Percentiles rank a stretch among this genome's conserved stretches.
These are phyloP conservation scores for Drosophila elegans DNA, from an alignment of 1,140 invertebrate genomes.

Conservation along the genomic window DNA sequence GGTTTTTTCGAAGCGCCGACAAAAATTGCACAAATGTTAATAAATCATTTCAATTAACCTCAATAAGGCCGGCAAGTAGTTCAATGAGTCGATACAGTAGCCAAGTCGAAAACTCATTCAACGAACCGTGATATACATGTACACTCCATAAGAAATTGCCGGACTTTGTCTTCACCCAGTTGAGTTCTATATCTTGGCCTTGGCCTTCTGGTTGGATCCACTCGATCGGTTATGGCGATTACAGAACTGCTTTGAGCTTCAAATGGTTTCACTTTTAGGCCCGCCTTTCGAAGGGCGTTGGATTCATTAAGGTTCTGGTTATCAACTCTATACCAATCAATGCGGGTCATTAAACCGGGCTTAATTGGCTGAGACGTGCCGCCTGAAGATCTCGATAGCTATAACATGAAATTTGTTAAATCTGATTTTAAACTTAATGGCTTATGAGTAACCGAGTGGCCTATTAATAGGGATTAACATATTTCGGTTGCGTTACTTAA, in stretches of 20 bases:
- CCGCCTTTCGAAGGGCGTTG: conserved; percentile 55
- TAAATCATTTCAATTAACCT: conserved; percentile 74
- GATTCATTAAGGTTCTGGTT: conserved; percentile 56
- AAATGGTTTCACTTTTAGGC: conserved; percentile 12
- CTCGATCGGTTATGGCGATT: conserved; percentile 14
- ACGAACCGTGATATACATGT: neutral
- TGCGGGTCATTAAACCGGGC: conserved; percentile 45
- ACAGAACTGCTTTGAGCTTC: conserved; percentile 47
- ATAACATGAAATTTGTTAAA: conserved; percentile 39
- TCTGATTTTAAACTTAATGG: conserved; percentile 33
- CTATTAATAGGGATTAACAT: conserved; percentile 50
- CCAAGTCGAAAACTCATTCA: conserved; percentile 24
- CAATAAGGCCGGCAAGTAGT: conserved; percentile 35
- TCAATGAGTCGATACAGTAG: conserved; percentile 13
- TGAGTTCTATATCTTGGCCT: conserved; percentile 22
- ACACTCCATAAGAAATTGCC: neutral
- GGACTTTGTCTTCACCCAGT: neutral
- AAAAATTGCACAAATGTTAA: conserved; percentile 67
- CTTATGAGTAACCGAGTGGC: conserved; percentile 24
- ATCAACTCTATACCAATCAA: conserved; percentile 19
- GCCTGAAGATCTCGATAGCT: conserved; percentile 37
- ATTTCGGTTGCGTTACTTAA: conserved; percentile 6
- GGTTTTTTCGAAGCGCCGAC: conserved; percentile 40
- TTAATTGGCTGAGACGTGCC: conserved; percentile 41
- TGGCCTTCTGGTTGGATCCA: conserved; percentile 16